These are phyloP conservation scores for Pseudanteris insignis DNA, from an alignment of 2,888 invertebrate genomes.

Conservation along the genomic window DNA sequence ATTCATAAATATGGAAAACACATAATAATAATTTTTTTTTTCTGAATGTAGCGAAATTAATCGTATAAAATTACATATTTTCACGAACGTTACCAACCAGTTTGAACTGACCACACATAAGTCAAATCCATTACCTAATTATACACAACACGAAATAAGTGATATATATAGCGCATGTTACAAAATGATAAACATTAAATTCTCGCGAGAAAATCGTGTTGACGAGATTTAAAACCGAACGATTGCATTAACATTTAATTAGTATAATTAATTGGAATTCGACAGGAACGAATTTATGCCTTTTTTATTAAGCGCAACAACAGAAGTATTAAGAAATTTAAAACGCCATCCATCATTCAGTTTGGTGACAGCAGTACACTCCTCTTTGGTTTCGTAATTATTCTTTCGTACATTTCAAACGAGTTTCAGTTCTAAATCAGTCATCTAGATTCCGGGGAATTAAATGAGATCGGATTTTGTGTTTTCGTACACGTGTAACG, in stretches of 20 bases:
- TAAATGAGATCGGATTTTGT: slow-evolving; percentile 7
- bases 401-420: slow-evolving; percentile 34
- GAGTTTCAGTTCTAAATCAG: slow-evolving; percentile 52
- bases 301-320: slow-evolving; percentile 13
- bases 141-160: not conserved
- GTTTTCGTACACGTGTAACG: too few relatives aligned
- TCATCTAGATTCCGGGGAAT: slow-evolving; percentile 48
- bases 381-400: slow-evolving; percentile 19
- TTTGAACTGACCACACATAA: too few relatives aligned
- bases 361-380: slow-evolving; percentile 18
- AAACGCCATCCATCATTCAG: slow-evolving; percentile 24
- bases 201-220: too few relatives aligned
- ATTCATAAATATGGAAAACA: too few relatives aligned
- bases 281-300: slow-evolving; percentile 13
- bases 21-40: too few relatives aligned
- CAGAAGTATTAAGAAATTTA: slow-evolving; percentile 21
- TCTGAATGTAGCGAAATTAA: too few relatives aligned
- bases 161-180: too few relatives aligned
- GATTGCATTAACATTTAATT: slow-evolving; percentile 18
- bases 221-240: slow-evolving; percentile 9
- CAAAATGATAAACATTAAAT: too few relatives aligned
- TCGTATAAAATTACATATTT: too few relatives aligned
- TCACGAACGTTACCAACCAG: too few relatives aligned
- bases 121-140: too few relatives aligned
- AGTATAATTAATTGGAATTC: slow-evolving; percentile 15